These are phyloP conservation scores for Cecropterus lyciades DNA, from an alignment of 1,140 invertebrate species.

Conservation along the genomic window DNA sequence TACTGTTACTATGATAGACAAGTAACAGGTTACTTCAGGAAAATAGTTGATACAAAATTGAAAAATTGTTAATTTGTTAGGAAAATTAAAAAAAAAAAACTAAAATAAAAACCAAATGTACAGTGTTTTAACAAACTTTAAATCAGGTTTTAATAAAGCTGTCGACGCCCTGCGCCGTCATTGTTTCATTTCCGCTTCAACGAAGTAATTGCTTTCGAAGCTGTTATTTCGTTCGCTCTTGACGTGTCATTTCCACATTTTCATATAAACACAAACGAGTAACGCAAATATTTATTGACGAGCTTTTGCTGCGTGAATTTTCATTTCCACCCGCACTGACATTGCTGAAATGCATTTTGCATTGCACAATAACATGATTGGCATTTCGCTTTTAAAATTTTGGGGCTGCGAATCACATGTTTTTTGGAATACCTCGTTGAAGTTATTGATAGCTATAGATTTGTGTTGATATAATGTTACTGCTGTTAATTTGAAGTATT, in stretches of 20 bases:
- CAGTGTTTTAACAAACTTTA: background rate
- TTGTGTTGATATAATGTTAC: no score
- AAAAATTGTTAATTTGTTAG: no score
- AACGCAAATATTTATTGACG: conserved; percentile 2
- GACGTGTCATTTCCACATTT: conserved; percentile 26
- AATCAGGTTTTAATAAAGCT: conserved; percentile 27
- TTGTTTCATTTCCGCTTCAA: conserved; percentile 23
- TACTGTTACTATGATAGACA: no score
- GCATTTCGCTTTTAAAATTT: background rate
- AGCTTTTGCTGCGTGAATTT: background rate
- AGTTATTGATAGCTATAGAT: no score
- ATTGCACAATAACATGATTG: background rate
- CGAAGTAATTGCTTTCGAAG: conserved; percentile 29
- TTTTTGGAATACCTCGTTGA: no score
- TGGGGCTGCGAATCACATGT: no score
- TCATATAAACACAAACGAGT: conserved; percentile 21
- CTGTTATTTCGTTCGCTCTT: conserved; percentile 20
- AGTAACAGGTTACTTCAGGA: no score
- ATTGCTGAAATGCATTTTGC: conserved; percentile 1
- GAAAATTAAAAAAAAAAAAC: no score
- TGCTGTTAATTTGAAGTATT: no score
- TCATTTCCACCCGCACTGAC: no score
- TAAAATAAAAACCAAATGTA: no score
- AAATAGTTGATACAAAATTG: no score
- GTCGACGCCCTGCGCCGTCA: conserved; percentile 12